Conservation (phyloP, 2,113 vertebrate genomes). For the Condylura cristata region DNA sequence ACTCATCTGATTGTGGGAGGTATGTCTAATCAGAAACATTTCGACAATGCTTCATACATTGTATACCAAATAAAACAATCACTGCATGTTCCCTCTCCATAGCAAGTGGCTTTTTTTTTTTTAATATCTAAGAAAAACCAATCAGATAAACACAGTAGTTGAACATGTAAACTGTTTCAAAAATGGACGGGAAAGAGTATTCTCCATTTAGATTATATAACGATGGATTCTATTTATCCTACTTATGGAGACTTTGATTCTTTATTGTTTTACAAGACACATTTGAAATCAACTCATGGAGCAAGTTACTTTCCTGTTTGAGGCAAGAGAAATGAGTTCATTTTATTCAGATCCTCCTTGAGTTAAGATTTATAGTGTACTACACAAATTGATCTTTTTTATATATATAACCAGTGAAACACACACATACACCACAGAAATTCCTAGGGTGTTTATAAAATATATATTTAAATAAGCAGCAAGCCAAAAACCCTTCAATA, state of each 20-base stretch:
- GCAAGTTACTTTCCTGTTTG: not conserved
- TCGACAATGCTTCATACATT: not conserved
- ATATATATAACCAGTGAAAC: not conserved
- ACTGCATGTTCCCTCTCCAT: not conserved
- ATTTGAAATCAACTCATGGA: not conserved
- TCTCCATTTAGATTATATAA: not conserved
- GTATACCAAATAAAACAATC: not conserved
- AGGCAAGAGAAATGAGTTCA: not conserved
- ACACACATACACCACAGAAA: not conserved
- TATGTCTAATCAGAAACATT: not conserved
- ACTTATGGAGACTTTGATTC: not conserved
- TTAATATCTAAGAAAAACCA: not conserved
- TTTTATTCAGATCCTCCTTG: not conserved
- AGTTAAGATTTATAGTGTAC: not conserved
- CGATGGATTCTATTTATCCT: not conserved
- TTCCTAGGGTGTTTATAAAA: slow-evolving; percentile 22
- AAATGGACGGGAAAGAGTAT: not conserved
- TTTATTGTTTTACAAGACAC: not conserved
- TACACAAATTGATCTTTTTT: not conserved
- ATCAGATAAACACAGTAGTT: not conserved
- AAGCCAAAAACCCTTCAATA: not conserved
- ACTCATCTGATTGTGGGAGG: not conserved
- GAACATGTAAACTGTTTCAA: not conserved
- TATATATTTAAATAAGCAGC: not conserved
- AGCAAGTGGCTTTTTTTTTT: not conserved